Evolutionary conservation across 2,888 invertebrate genomes (phyloP), one percentile per base, ranked within the genome.

Genomic region (Ctenicera cuprea): DNA sequence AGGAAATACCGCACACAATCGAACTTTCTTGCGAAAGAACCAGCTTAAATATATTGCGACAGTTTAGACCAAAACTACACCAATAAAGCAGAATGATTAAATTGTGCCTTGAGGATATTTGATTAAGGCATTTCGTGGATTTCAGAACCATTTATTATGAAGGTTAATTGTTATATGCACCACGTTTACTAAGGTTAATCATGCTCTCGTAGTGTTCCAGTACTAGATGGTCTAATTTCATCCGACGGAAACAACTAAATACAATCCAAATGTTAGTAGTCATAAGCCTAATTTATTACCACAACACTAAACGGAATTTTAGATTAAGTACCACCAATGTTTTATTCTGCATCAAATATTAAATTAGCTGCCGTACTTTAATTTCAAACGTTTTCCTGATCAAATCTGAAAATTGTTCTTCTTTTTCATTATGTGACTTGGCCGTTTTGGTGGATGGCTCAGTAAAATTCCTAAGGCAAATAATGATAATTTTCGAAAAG

Each of bases 41-140:
- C 38, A 41, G 12, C 14, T 65, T 38, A 30, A 67, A 67, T 67
- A 59, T 67, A 33, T 59, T 33, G 67, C 37, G 67, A 67, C 67
- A 67, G 67, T 67, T 67, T 37, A 54, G 43, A 41, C 37, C 57
- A 54, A 65, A 52, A 65, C 22, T 65, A 65, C 65, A 54, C 41
- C 67, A 67, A 67, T 67, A 57, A 67, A 67, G 26, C 43, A 59
- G 16, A 67, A 59, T 67, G 59, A 67, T 59, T 67, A 67, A 67
- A 54, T 52, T 18, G 43, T 54, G 26, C 16, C 45, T 16, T 37
- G 26, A 30, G 43, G 20, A 54, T 54, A 54, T 57, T 52, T 65
- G 65, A 65, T 65, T 65, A 65, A 50, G 41, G 45, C 26, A 41
- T 52, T 41, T 65, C 41, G 54, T 57, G 41, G 38, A 57, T 41